A percentile compares a stretch with the other conserved stretches of the same genome.
Evolutionary conservation across 2,797 vertebrate genomes (phyloP).

Genomic region (Acrocephalus scirpaceus): DNA sequence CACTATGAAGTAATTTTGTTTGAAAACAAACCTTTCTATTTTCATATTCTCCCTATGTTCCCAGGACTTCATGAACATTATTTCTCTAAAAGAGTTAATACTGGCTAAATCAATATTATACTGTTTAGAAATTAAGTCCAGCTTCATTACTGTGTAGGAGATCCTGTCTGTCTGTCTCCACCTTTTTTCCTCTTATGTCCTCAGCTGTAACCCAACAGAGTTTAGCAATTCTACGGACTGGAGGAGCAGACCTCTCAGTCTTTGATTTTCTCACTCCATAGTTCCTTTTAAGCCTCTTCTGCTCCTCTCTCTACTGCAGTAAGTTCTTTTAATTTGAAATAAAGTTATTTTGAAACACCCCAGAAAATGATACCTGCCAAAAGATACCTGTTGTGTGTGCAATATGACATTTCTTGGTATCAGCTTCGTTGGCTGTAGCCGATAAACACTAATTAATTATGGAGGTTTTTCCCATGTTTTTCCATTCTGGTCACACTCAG

Average conservation of each 20-base stretch:
- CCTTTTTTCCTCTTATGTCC: background rate
- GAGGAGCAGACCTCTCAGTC: background rate
- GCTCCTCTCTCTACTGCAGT: background rate
- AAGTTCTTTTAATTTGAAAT: background rate
- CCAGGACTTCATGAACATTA: background rate
- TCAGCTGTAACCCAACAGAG: background rate
- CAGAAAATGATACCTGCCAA: background rate
- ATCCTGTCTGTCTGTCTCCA: background rate
- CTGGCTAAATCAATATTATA: background rate
- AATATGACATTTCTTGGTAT: background rate
- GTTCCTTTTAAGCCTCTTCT: background rate
- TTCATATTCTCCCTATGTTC: background rate
- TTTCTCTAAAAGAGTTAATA: background rate
- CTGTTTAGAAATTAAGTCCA: background rate
- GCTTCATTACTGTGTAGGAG: background rate
- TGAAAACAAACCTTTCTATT: background rate
- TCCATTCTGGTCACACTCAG: background rate
- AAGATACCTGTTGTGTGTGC: background rate
- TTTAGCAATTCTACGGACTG: background rate
- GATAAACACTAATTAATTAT: background rate
- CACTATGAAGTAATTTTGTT: background rate
- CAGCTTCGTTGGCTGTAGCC: background rate
- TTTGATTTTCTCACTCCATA: background rate
- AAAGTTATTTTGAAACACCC: background rate
- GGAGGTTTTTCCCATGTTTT: accelerated